Base-by-base conservation (phyloP, 1,140 invertebrate genomes). In the Tetragonula clypearis region DNA sequence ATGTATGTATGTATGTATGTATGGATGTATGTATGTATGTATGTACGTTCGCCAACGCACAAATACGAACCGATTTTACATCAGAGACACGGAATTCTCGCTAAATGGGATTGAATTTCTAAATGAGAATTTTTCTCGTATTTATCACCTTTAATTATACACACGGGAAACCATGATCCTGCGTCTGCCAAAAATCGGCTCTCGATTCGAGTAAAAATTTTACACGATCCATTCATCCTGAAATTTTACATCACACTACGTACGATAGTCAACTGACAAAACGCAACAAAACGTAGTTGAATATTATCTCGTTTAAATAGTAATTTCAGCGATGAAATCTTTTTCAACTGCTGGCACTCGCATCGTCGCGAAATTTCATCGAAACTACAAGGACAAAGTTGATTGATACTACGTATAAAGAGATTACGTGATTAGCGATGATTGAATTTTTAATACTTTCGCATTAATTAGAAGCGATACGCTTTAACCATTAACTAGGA, bases 31-130 rank as follows among this genome's bases (percentile, higher is more conserved):
- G 41, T 49, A 8, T 49, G 41, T 49, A 8, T 8, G 6, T 49
- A 8, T 8, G 6, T 49, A 21, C 76, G 79, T 66, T 53, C 15
- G 2, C 15, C 15, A 77, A 68, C 19, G 66, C 17, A 68, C 23
- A 60, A 76, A 76, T 41, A 41, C 56, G 41, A 56, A 83, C 30
- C 12, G 23, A 78, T 78, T 69, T 60, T 49, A 60, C n/a, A 35
- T 77, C 17, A 11, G 12, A 30, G 75, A 56, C 35, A 35, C 21
- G 30, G 72, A 76, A 78, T 58, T 53, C 58, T 60, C 11, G 30
- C 8, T 60, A 72, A 81, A 68, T 26, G 21, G 3, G 23, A 55
- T 14, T 41, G 11, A 75, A 75, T 41, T 53, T 17, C 4, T 12
- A 8, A 35, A 49, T 62, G 4, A 2, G 15, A 26, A 60, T 72